A percentile compares a stretch with the other conserved stretches of the same genome.
phyloP scores from a whole-genome alignment of 2,113 vertebrate genomes.

The Saimiri boliviensis region DNA sequence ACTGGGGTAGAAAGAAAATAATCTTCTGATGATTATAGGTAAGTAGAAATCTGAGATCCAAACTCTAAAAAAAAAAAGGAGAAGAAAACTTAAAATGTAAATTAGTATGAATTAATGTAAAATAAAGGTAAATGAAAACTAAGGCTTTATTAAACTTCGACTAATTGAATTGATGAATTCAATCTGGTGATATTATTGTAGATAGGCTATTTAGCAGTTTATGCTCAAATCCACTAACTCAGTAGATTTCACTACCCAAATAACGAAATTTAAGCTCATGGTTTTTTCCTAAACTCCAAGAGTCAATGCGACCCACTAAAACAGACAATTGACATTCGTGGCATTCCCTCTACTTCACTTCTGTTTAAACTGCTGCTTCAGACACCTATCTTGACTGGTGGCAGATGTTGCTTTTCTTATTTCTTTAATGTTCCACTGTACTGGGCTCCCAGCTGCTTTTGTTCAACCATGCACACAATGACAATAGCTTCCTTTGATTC shows the following conservation, averaged over 20 bases:
- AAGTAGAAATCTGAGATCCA: background rate
- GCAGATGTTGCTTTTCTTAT: background rate
- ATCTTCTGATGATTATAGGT: background rate
- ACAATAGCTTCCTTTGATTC: background rate
- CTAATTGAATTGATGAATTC: background rate
- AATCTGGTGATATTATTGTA: background rate
- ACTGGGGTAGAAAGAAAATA: background rate
- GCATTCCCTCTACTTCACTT: background rate
- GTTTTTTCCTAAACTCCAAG: background rate
- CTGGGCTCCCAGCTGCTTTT: background rate
- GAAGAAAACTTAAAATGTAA: background rate
- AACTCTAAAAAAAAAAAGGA: background rate
- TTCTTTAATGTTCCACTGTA: background rate
- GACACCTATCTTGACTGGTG: background rate
- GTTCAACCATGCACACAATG: background rate
- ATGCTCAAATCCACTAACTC: background rate
- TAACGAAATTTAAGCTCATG: background rate
- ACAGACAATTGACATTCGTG: background rate
- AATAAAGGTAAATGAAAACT: background rate
- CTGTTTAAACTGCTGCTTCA: background rate
- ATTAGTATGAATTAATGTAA: background rate
- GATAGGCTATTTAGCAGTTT: background rate
- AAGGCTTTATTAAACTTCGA: background rate
- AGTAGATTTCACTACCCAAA: background rate
- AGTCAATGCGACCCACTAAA: background rate